A percentile compares a stretch with the other conserved stretches of the same genome.
Conservation (phyloP, 2,113 vertebrate species). For the Eupsittula cactorum region DNA sequence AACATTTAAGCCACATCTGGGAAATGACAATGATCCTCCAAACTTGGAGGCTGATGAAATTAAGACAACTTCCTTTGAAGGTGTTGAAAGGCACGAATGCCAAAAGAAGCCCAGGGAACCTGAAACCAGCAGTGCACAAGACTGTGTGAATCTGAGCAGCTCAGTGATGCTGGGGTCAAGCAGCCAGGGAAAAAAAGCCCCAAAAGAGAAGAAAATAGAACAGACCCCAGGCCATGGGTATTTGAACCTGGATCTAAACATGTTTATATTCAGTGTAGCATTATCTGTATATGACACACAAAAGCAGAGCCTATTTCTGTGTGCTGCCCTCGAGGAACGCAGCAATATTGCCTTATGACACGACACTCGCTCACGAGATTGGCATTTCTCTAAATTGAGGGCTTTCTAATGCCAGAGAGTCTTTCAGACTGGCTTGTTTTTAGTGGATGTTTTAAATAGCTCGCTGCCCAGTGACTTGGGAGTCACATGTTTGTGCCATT, state of each 20-base stretch:
- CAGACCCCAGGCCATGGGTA: background rate
- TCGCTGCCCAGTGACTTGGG: background rate
- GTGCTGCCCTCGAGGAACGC: background rate
- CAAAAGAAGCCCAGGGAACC: background rate
- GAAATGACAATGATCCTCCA: background rate
- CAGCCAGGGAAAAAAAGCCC: background rate
- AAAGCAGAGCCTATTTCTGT: background rate
- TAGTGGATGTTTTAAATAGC: background rate
- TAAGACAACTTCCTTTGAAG: background rate
- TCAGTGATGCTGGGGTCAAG: background rate
- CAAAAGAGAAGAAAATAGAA: background rate
- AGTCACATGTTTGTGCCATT: background rate
- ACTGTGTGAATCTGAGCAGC: background rate
- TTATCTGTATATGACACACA: background rate
- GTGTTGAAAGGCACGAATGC: background rate
- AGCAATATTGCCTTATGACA: background rate
- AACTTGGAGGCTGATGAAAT: background rate
- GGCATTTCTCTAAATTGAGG: constrained; percentile 23
- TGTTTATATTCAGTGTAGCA: background rate
- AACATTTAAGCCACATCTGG: background rate
- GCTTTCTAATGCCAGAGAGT: background rate
- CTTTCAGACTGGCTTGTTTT: constrained; percentile 15
- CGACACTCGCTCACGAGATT: background rate
- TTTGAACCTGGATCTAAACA: background rate
- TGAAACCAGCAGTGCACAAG: background rate